phyloP scores from a whole-genome alignment of 2,797 vertebrate species.

The Epinephelus coioides region DNA sequence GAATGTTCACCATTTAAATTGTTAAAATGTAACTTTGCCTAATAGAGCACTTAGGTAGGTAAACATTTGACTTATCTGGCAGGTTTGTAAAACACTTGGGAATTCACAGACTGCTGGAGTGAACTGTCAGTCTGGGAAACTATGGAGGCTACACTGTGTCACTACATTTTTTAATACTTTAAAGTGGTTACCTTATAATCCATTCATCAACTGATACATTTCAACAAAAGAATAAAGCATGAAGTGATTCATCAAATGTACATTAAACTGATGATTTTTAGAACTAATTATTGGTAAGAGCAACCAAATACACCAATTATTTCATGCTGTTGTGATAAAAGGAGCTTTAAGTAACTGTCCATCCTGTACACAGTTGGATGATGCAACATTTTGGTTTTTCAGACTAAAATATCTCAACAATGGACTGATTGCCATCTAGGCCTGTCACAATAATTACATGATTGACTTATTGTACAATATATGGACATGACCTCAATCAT shows the following conservation, averaged over 20 bases:
- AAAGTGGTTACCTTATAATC: not conserved
- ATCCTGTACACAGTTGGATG: not conserved
- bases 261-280: not conserved
- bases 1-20: slow-evolving; percentile 36
- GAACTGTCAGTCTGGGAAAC: not conserved
- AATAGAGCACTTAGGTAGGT: slow-evolving; percentile 40
- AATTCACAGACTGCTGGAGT: slow-evolving; percentile 12
- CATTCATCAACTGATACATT: not conserved
- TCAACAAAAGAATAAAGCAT: not conserved
- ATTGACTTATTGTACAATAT: too few species aligned
- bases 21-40: slow-evolving; percentile 50
- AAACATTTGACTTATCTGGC: slow-evolving; percentile 37
- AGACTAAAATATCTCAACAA: not conserved
- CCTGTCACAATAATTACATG: too few species aligned
- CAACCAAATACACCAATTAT: not conserved
- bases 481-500: too few species aligned
- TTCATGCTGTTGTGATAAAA: not conserved
- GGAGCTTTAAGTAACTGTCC: not conserved
- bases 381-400: too few species aligned
- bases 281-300: not conserved
- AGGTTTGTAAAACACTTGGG: slow-evolving; percentile 21
- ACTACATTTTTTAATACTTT: not conserved
- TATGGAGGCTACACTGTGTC: not conserved
- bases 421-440: not conserved
- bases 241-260: not conserved